Evolutionary conservation across 2,113 vertebrate species (phyloP), one percentile per base, ranked within the genome.

Genomic region (Bubo scandiacus): DNA sequence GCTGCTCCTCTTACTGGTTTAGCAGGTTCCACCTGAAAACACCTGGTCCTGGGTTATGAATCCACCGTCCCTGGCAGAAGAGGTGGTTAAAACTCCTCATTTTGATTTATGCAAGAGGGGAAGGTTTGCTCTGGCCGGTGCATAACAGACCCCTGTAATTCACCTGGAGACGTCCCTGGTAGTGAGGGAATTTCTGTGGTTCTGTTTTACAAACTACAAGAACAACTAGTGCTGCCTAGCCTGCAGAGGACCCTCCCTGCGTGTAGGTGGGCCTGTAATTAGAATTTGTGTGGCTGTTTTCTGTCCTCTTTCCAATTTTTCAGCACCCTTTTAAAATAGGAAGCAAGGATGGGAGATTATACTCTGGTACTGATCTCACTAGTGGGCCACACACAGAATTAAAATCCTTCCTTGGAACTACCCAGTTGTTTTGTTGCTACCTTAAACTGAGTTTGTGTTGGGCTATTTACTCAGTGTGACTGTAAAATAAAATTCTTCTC

Each of bases 81-180:
- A 36, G 19, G 23, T 55, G 26, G 38, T 38, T 66, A 15, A 52
- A 85, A 34, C 16, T 67, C 47, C 4, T 17, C 2, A 0, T 34
- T 65, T 43, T 52, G 58, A 12, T 70, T 61, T 43, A 2, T 58
- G 66, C 36, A 29, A 5, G 43, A 80, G 51, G 49, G 58, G 19
- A 21, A 12, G 52, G n/a, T 81, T 87, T 83, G 42, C 65, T 78
- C 47, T 82, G 54, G 5, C 22, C 71, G 23, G 17, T 8, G 49
- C 9, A 0, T 9, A 15, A 12, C 4, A 23, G 32, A 25, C 47
- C 3, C 0, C 43, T 68, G 1, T 10, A 8, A 73, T 85, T 91
- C 59, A 73, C 42, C 65, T 51, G 11, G 5, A 29, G 30, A 8
- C n/a, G 20, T 34, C 17, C 2, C 0, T 43, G 38, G 57, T 23